These are phyloP conservation scores for Lasioglossum morio DNA, from an alignment of 2,888 invertebrate species.

Conservation along the genomic window DNA sequence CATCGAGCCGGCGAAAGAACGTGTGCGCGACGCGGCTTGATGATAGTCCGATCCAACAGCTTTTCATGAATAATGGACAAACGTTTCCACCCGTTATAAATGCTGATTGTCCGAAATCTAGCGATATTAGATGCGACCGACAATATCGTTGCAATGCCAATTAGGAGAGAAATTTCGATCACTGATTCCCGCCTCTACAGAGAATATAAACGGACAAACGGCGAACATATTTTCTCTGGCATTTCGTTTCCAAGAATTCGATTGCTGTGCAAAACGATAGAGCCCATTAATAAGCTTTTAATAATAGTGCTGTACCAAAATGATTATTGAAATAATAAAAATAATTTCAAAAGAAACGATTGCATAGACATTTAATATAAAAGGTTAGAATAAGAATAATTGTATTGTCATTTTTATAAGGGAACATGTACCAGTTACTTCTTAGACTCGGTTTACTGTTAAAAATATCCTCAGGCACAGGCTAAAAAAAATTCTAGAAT, in stretches of 20 bases:
- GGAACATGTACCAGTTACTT: too few species aligned
- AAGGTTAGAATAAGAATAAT: too few species aligned
- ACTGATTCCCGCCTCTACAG: background rate
- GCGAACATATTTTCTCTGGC: background rate
- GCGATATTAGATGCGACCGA: background rate
- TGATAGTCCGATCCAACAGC: slow-evolving; percentile 21
- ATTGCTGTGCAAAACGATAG: background rate
- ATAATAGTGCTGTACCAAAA: too few species aligned
- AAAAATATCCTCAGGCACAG: too few species aligned
- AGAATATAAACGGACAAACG: background rate
- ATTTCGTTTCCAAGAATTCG: background rate
- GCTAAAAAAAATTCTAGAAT: too few species aligned
- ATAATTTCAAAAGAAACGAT: too few species aligned
- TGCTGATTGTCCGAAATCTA: slow-evolving; percentile 34
- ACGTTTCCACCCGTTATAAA: slow-evolving; percentile 41
- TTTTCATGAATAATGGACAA: slow-evolving; percentile 48
- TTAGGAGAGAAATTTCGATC: slow-evolving; percentile 6
- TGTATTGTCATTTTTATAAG: too few species aligned
- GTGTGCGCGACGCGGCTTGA: background rate
- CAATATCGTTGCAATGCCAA: slow-evolving; percentile 15
- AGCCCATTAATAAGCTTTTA: background rate
- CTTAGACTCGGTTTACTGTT: too few species aligned
- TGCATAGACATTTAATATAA: too few species aligned
- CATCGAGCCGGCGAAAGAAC: background rate
- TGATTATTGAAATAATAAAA: too few species aligned